Evolutionary conservation across 1,140 invertebrate genomes (phyloP).

Genomic region (Drosophila quadrilineata): DNA sequence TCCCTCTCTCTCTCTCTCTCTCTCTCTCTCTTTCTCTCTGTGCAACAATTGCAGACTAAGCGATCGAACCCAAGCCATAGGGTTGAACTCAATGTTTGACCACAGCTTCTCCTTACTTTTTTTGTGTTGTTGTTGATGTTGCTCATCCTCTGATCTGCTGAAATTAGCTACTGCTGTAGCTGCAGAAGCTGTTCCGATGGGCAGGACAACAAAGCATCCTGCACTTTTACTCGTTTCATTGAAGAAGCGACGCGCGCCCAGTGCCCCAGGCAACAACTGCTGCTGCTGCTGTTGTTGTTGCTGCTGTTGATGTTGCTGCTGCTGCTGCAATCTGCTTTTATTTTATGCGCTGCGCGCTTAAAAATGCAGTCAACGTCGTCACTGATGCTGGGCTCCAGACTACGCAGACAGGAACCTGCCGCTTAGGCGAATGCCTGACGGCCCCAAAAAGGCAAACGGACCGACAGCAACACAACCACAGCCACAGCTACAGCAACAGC

Average conservation of each 20-base stretch:
- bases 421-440: conserved; percentile 76
- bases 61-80: conserved; percentile 2
- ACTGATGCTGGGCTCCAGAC: conserved; percentile 45
- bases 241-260: conserved; percentile 53
- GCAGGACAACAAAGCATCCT: conserved; percentile 75
- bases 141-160: conserved; percentile 45
- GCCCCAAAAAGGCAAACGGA: conserved; percentile 75
- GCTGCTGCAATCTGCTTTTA: conserved; percentile 71
- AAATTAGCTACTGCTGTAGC: conserved; percentile 78
- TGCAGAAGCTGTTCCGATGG: conserved; percentile 77
- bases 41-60: conserved; percentile 7
- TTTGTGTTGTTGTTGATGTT: too few relatives aligned
- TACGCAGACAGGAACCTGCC: conserved; percentile 69
- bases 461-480: conserved; percentile 47
- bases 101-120: conserved; percentile 5
- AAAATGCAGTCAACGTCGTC: conserved; percentile 79
- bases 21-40: too few relatives aligned
- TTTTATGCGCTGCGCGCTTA: conserved; percentile 77
- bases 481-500: conserved; percentile 24
- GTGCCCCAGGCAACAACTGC: conserved; percentile 28
- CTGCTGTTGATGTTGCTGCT: conserved; percentile 29
- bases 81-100: conserved; percentile 2
- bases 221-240: conserved; percentile 77
- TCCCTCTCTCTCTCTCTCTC: too few relatives aligned
- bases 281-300: conserved; percentile 38